Evolutionary conservation across 92 coral and sea anemone genomes (phyloP).

Genomic region (Porites evermanni): DNA sequence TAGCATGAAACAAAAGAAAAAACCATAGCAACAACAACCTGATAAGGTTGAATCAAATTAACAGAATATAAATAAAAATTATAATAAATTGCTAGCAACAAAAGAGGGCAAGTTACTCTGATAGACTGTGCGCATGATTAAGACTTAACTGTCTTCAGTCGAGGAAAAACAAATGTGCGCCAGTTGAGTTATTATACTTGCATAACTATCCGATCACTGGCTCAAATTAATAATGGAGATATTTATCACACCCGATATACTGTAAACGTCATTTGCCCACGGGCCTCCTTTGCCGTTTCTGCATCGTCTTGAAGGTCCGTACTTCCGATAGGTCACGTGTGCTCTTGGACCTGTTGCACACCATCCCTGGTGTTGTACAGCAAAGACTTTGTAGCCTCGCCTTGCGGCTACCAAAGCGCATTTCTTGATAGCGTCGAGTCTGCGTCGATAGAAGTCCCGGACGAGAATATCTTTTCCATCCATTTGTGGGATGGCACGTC

Average conservation of each 20-base stretch:
- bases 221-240: too few relatives aligned
- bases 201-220: too few relatives aligned
- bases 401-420: conserved; percentile 47
- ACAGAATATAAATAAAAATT: too few relatives aligned
- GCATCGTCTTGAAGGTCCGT: conserved; percentile 54
- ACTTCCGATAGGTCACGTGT: conserved; percentile 55
- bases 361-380: conserved; percentile 57
- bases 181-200: too few relatives aligned
- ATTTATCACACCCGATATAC: conserved; percentile 7
- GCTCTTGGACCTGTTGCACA: conserved; percentile 61
- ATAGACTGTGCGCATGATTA: too few relatives aligned
- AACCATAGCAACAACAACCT: too few relatives aligned
- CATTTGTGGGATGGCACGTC: conserved; percentile 26
- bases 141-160: too few relatives aligned
- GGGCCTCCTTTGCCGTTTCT: conserved; percentile 68
- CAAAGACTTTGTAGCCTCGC: conserved; percentile 37
- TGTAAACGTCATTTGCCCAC: conserved; percentile 63
- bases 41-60: too few relatives aligned
- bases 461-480: conserved; percentile 18
- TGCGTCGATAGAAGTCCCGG: conserved; percentile 30
- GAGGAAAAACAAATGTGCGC: too few relatives aligned
- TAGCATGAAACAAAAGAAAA: too few relatives aligned
- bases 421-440: conserved; percentile 42
- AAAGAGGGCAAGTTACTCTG: too few relatives aligned
- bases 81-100: too few relatives aligned